phyloP scores from a whole-genome alignment of 2,797 vertebrate species.

The Intellagama lesueurii region DNA sequence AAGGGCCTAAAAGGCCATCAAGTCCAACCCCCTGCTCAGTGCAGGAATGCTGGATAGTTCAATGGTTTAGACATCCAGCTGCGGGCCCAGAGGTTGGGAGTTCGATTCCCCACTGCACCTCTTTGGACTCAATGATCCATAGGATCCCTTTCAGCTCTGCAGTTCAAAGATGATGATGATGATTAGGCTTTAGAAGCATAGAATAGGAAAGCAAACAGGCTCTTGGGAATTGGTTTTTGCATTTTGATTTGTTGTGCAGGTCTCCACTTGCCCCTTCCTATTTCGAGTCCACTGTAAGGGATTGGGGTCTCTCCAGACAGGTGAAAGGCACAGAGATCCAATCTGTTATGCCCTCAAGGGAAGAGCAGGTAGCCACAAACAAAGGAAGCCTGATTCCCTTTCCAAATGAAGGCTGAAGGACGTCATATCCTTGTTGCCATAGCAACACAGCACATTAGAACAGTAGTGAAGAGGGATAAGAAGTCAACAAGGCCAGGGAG shows the following conservation, averaged over 20 bases:
- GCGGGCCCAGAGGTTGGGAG: too few relatives aligned
- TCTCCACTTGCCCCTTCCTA: neutral
- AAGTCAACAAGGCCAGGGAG: conserved; percentile 44
- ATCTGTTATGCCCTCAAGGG: neutral
- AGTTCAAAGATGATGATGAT: too few relatives aligned
- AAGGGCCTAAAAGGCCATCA: too few relatives aligned
- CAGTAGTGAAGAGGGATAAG: conserved; percentile 2
- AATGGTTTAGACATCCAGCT: too few relatives aligned
- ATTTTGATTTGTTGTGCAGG: neutral
- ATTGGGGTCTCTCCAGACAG: neutral
- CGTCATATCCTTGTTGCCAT: conserved; percentile 31
- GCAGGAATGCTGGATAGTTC: too few relatives aligned
- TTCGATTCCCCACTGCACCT: too few relatives aligned
- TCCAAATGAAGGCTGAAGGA: conserved; percentile 26
- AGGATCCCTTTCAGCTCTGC: too few relatives aligned
- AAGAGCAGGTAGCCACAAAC: neutral
- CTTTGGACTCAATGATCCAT: too few relatives aligned
- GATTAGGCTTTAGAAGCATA: too few relatives aligned
- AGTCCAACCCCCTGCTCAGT: too few relatives aligned
- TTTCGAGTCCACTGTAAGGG: neutral
- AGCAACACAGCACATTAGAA: conserved; percentile 40
- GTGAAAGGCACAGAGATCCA: neutral
- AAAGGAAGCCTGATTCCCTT: neutral
- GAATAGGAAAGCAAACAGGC: too few relatives aligned
- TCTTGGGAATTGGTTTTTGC: too few relatives aligned